Percentiles rank a stretch among this genome's conserved stretches.
These are phyloP conservation scores for Charadrius vociferus DNA, from an alignment of 2,113 vertebrate genomes.

Conservation along the genomic window DNA sequence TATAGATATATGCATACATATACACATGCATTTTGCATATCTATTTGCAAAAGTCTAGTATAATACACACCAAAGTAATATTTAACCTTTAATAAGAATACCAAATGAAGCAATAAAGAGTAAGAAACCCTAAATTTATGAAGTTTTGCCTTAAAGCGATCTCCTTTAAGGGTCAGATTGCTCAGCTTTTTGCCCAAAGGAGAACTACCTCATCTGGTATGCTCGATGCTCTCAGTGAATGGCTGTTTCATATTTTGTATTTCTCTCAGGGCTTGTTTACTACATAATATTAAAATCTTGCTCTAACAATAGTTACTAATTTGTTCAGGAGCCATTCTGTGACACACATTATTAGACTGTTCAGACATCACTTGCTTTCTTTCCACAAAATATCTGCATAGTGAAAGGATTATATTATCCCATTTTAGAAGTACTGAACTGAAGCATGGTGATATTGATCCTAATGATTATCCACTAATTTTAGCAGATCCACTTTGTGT, in stretches of 20 bases:
- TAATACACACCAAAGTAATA: background rate
- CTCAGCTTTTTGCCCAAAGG: background rate
- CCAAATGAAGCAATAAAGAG: background rate
- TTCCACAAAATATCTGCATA: background rate
- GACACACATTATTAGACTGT: background rate
- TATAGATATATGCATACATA: background rate
- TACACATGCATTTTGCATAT: background rate
- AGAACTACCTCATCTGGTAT: background rate
- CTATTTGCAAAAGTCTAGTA: background rate
- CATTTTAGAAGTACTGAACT: background rate
- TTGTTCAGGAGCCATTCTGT: background rate
- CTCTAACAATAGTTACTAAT: background rate
- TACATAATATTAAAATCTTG: background rate
- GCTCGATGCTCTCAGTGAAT: background rate
- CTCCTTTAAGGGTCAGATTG: accelerated
- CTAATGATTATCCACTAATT: background rate
- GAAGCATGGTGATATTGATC: background rate
- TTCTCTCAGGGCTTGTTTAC: slow-evolving; percentile 4
- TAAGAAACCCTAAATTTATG: background rate
- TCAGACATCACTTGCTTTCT: background rate
- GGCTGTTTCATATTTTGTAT: background rate
- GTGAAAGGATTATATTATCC: background rate
- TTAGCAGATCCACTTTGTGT: background rate
- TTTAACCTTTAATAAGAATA: background rate
- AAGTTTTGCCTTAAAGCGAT: background rate